Evolutionary conservation across 1,140 invertebrate species (phyloP).

Genomic region (Branchinecta lindahli): DNA sequence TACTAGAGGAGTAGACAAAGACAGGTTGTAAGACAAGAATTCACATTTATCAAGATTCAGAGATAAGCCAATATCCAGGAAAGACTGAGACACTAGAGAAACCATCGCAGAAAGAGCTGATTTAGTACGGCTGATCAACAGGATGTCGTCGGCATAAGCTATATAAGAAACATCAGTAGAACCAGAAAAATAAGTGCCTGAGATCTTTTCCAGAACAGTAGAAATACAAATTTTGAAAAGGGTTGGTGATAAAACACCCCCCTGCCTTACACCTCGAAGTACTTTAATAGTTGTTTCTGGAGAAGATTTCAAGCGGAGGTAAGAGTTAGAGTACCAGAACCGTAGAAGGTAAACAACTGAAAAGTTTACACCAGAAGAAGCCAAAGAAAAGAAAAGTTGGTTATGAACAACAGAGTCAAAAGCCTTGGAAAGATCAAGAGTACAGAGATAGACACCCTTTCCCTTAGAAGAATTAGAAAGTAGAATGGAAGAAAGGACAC

Average conservation of each 20-base stretch:
- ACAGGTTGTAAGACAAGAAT: too few relatives aligned
- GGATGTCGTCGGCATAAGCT: too few relatives aligned
- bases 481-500: neutral
- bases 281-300: neutral
- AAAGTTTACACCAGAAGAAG: neutral
- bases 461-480: constrained; percentile 1
- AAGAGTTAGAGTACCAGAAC: constrained; percentile 6
- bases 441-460: constrained; percentile 5
- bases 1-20: too few relatives aligned
- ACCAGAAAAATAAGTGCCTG: too few relatives aligned
- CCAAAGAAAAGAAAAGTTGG: neutral
- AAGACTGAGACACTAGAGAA: too few relatives aligned
- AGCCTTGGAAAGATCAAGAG: constrained; percentile 1
- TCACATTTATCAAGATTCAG: too few relatives aligned
- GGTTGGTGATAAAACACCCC: neutral
- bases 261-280: neutral
- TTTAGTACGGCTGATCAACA: too few relatives aligned
- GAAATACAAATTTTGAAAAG: neutral
- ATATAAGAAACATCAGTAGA: too few relatives aligned
- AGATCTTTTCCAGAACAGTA: neutral
- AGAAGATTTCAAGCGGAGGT: neutral
- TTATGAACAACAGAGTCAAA: neutral
- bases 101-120: too few relatives aligned
- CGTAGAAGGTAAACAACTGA: neutral
- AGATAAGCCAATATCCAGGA: too few relatives aligned